A percentile compares a stretch with the other conserved stretches of the same genome.
Evolutionary conservation across 2,888 invertebrate species (phyloP).

Genomic region (Cyrtodaria siliqua): DNA sequence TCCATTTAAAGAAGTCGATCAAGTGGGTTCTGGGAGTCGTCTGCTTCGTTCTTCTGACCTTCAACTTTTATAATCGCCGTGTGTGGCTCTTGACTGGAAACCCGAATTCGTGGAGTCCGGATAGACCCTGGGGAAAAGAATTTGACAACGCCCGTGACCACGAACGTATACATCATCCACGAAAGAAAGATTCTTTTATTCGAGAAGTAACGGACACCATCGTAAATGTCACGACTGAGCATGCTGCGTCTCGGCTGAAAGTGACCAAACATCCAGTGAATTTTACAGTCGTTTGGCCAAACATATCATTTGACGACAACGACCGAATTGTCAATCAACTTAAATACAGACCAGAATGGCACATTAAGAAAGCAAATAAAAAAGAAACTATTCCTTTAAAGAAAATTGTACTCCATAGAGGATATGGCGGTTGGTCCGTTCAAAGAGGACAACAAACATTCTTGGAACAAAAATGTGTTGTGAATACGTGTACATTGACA

Average conservation of each 20-base stretch:
- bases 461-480: constrained; percentile 92
- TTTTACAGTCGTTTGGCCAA: constrained; percentile 51
- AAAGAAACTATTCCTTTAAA: constrained; percentile 62
- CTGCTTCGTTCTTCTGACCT: constrained; percentile 58
- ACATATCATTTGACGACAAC: constrained; percentile 65
- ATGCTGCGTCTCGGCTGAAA: not conserved
- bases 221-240: not conserved
- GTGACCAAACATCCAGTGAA: not conserved
- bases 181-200: not conserved
- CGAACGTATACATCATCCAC: constrained; percentile 24
- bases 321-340: constrained; percentile 83
- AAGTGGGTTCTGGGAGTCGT: constrained; percentile 60
- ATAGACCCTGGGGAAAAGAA: constrained; percentile 48
- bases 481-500: constrained; percentile 94
- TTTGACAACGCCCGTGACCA: constrained; percentile 35
- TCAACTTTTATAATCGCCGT: constrained; percentile 72
- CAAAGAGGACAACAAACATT: constrained; percentile 89
- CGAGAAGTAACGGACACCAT: not conserved
- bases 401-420: constrained; percentile 77
- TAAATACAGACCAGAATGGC: constrained; percentile 68
- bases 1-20: constrained; percentile 65
- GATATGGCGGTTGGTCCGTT: constrained; percentile 73
- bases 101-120: not conserved
- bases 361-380: constrained; percentile 38
- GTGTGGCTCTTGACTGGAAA: constrained; percentile 52